Conservation (phyloP, 2,113 vertebrate species). For the Leuciscus idus region DNA sequence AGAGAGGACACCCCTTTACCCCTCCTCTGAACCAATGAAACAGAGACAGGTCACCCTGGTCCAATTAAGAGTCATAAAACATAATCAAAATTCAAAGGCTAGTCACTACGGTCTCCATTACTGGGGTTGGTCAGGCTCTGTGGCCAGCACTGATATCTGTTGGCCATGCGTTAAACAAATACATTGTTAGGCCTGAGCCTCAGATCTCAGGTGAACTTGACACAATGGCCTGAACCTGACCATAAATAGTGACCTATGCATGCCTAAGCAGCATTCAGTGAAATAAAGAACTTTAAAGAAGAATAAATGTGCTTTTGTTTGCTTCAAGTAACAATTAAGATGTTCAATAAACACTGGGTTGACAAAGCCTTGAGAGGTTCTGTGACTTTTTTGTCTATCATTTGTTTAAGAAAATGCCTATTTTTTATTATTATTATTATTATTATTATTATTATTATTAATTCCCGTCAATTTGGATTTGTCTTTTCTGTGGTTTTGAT, state of each 20-base stretch:
- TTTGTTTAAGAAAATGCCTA: slow-evolving; percentile 72
- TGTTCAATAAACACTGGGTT: background rate
- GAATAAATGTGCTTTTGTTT: background rate
- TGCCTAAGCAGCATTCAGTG: background rate
- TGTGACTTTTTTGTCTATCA: slow-evolving; percentile 57
- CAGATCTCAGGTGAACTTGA: slow-evolving; percentile 56
- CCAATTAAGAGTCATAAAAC: slow-evolving; percentile 81
- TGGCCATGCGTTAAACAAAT: slow-evolving; percentile 69
- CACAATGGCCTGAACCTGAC: slow-evolving; percentile 47
- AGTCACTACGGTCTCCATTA: slow-evolving; percentile 52
- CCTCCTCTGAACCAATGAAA: slow-evolving; percentile 62
- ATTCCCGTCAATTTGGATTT: slow-evolving; percentile 66
- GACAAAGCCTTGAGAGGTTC: background rate
- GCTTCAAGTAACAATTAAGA: background rate
- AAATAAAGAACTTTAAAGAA: slow-evolving; percentile 7
- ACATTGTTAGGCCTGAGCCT: slow-evolving; percentile 64
- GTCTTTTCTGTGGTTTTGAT: slow-evolving; percentile 65
- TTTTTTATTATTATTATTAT: background rate
- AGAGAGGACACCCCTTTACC: slow-evolving; percentile 58
- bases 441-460: slow-evolving; percentile 52
- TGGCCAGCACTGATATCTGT: slow-evolving; percentile 74
- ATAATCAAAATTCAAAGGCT: slow-evolving; percentile 74
- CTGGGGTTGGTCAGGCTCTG: slow-evolving; percentile 68
- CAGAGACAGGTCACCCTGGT: slow-evolving; percentile 67
- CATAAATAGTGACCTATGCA: slow-evolving; percentile 12